Evolutionary conservation across 2,797 vertebrate genomes (phyloP), one percentile per base, ranked within the genome.

Genomic region (Gambusia yucatana): DNA sequence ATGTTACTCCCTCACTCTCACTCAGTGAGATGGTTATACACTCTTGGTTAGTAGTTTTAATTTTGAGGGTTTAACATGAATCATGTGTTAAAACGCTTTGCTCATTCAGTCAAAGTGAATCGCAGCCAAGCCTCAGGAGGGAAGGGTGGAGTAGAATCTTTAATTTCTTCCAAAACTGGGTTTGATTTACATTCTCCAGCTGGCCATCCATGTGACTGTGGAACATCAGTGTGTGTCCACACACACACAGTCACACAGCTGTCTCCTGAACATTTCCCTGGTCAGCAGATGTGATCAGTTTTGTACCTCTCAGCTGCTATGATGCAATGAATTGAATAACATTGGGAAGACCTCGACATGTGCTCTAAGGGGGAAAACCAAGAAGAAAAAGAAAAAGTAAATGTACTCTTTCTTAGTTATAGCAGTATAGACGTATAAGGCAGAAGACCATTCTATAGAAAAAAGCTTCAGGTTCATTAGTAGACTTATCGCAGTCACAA

Each of bases 121-220:
- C 47, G 3, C 70, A 82, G 80, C 77, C 73, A 84, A 82, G 84
- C 77, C 92, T 89, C 83, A 75, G 65, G 89, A 89, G 83, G 82
- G 57, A 77, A 6, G 85, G 88, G 88, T 85, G 89, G 86, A 88
- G 84, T 59, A 80, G 79, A 74, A 86, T 78, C 75, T 88, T 88
- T 86, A 70, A 87, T 87, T 86, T 87, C 77, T 78, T 80, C 77
- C 81, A 93, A 93, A 95, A 94, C 93, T 95, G 94, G 90, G 75
- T 81, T 80, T 84, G 78, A 94, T 93, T 92, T 86, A 79, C 39
- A 76, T 77, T 77, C 84, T 84, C 76, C 78, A 83, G 85, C 81
- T 82, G 78, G 88, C 84, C 89, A 83, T 83, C 75, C 72, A 81
- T 83, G 75, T 83, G 76, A 80, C 48, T 79, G 44, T 78, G 30